These are phyloP conservation scores for Octonoba sinensis DNA, from an alignment of 2,888 invertebrate genomes.

Conservation along the genomic window DNA sequence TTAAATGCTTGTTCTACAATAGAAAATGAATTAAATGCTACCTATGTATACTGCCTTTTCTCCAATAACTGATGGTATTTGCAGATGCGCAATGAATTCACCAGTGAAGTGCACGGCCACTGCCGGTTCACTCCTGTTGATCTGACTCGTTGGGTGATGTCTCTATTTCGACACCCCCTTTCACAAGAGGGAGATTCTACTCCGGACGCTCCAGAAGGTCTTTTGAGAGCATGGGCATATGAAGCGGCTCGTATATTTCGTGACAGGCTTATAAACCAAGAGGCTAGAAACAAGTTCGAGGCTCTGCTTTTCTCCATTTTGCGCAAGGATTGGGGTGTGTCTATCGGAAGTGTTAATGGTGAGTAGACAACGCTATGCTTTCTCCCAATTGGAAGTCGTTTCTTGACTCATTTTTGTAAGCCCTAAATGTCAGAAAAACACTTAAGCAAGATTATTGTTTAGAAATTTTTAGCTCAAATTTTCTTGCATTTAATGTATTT, in stretches of 20 bases:
- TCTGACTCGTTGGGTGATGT: constrained; percentile 80
- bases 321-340: constrained; percentile 72
- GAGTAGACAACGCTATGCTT: not conserved
- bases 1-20: too few species aligned
- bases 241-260: constrained; percentile 84
- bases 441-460: not conserved
- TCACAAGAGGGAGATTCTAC: constrained; percentile 67
- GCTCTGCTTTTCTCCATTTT: constrained; percentile 76
- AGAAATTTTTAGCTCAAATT: too few species aligned
- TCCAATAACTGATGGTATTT: too few species aligned
- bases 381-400: not conserved
- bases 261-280: constrained; percentile 79
- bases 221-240: constrained; percentile 78
- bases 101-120: constrained; percentile 76
- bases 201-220: constrained; percentile 59
- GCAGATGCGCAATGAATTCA: constrained; percentile 74
- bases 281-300: constrained; percentile 79
- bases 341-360: constrained; percentile 68
- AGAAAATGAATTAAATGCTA: too few species aligned
- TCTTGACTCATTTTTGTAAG: too few species aligned
- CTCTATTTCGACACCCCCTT: constrained; percentile 77
- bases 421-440: too few species aligned
- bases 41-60: too few species aligned
- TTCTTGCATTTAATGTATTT: not conserved
- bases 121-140: constrained; percentile 84